Conservation (phyloP, 2,797 vertebrate species). For the Anabas testudineus region DNA sequence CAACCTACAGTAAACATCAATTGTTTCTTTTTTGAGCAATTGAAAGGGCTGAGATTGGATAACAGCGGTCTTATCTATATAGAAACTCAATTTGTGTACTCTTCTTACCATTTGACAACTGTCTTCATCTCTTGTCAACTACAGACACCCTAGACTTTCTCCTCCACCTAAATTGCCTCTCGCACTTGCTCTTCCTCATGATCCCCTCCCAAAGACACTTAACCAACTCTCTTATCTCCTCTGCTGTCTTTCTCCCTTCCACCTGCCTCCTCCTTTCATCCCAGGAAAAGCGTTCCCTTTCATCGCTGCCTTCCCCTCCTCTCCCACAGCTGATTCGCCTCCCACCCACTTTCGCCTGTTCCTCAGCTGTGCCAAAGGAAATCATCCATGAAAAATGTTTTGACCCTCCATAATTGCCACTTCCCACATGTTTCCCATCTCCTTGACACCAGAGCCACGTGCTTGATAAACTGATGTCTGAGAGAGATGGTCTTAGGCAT, state of each 20-base stretch:
- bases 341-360: constrained; percentile 45
- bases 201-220: constrained; percentile 38
- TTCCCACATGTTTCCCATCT: constrained; percentile 68
- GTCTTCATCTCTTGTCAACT: constrained; percentile 8
- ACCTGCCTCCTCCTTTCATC: constrained; percentile 23
- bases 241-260: constrained; percentile 24
- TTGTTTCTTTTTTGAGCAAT: too few relatives aligned
- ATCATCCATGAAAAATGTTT: constrained; percentile 81
- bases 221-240: constrained; percentile 34
- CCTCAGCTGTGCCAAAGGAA: constrained; percentile 69
- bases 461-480: constrained; percentile 48
- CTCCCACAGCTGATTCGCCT: constrained; percentile 38
- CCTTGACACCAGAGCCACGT: constrained; percentile 40
- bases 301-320: constrained; percentile 16
- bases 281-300: constrained; percentile 27
- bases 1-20: too few relatives aligned
- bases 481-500: constrained; percentile 30
- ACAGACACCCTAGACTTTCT: constrained; percentile 5
- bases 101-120: background rate
- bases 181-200: constrained; percentile 17
- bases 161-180: constrained; percentile 9
- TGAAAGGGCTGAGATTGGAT: too few relatives aligned
- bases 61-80: too few relatives aligned
- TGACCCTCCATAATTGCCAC: constrained; percentile 78
- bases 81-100: background rate